These are phyloP conservation scores for Cydia splendana DNA, from an alignment of 1,140 invertebrate genomes.

Conservation along the genomic window DNA sequence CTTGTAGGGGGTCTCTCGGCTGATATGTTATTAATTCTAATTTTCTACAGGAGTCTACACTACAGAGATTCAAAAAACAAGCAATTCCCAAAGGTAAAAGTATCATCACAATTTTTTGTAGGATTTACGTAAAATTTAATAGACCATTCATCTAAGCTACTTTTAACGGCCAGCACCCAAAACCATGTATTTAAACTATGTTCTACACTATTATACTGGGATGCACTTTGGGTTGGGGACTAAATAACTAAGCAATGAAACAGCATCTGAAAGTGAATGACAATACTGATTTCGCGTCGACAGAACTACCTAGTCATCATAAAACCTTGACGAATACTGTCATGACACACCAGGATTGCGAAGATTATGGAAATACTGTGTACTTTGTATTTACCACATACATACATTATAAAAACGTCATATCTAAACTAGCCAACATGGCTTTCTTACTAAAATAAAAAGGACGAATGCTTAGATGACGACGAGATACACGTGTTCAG, in stretches of 20 bases:
- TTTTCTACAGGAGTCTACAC: slow-evolving; percentile 58
- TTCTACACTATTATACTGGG: slow-evolving; percentile 72
- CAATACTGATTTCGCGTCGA: slow-evolving; percentile 51
- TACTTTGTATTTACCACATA: too few species aligned
- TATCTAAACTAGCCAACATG: too few species aligned
- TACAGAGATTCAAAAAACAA: slow-evolving; percentile 56
- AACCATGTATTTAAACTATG: slow-evolving; percentile 50
- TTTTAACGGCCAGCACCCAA: slow-evolving; percentile 69
- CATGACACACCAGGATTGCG: neutral
- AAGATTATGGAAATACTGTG: too few species aligned
- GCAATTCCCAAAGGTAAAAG: slow-evolving; percentile 55
- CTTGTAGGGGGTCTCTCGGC: slow-evolving; percentile 49
- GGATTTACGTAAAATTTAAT: slow-evolving; percentile 48
- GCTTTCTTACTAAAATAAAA: too few species aligned
- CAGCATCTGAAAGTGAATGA: slow-evolving; percentile 35
- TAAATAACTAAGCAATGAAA: slow-evolving; percentile 55
- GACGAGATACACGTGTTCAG: neutral
- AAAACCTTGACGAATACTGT: neutral
- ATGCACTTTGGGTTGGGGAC: slow-evolving; percentile 69
- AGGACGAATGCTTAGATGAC: neutral
- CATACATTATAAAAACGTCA: too few species aligned
- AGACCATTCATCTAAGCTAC: slow-evolving; percentile 66
- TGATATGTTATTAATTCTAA: slow-evolving; percentile 63
- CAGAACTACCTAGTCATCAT: neutral
- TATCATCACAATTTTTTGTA: slow-evolving; percentile 50